These are phyloP conservation scores for Torymus auratus DNA, from an alignment of 2,888 invertebrate species.

Conservation along the genomic window DNA sequence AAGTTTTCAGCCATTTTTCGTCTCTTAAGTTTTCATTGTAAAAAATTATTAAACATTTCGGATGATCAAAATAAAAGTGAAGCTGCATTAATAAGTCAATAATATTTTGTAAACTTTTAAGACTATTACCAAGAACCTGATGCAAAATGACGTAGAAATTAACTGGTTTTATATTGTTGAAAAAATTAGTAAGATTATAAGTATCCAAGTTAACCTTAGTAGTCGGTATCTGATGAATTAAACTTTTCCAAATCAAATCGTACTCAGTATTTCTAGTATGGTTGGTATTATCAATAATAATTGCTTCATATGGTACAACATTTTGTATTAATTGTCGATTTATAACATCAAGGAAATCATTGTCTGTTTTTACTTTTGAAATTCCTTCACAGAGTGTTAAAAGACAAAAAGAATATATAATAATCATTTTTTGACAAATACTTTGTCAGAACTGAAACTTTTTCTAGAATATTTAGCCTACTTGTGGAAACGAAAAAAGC, in stretches of 20 bases:
- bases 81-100: conserved; percentile 1
- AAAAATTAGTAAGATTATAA: too few species aligned
- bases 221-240: neutral
- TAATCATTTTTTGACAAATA: too few species aligned
- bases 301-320: neutral
- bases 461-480: too few species aligned
- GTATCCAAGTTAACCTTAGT: neutral
- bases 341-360: neutral
- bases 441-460: too few species aligned
- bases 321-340: neutral
- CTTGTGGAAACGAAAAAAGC: too few species aligned
- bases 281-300: neutral
- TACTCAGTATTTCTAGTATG: neutral
- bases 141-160: conserved; percentile 8
- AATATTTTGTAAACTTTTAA: neutral
- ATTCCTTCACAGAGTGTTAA: too few species aligned
- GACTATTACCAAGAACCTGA: neutral
- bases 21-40: neutral
- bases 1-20: neutral
- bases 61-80: neutral
- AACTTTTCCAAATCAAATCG: neutral
- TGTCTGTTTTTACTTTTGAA: neutral
- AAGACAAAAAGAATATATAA: too few species aligned
- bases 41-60: conserved; percentile 23
- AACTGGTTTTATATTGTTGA: neutral